Evolutionary conservation across 2,888 invertebrate species (phyloP), one percentile per base, ranked within the genome.

Genomic region (Epinotia brunnichana): DNA sequence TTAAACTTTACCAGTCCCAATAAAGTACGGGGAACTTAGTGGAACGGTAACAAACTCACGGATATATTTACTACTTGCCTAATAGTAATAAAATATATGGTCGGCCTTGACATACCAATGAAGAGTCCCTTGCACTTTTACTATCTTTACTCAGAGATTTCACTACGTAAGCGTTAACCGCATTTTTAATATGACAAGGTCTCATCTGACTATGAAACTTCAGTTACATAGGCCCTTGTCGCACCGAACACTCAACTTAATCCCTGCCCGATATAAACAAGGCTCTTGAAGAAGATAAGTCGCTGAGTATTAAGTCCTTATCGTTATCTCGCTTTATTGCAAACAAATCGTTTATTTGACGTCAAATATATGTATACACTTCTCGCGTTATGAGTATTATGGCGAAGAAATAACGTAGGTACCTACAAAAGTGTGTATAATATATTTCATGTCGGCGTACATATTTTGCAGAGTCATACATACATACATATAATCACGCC

Each of bases 261-360:
- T 72, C 72, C 67, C 21, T 3, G 29, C 3, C 54, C 44, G 24
- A 62, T 67, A 67, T 62, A 67, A 72, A 72, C 72, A 72, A 68
- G 41, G 13, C 67, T 68, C 39, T 69, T 56, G 44, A 67, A 21
- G 54, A 15, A 56, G 67, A 72, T 72, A 72, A 68, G 61, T 51
- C 9, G 7, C 56, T 41, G 44, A 56, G 67, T 39, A 19, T 61
- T 69, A 60, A 59, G 59, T 39, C 15, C 60, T 60, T 69, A 44
- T 15, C 44, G 44, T 48, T 57, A 56, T 66, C 66, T 54, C 35
- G 29, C 1, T 64, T 51, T 62, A 29, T 48, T 41, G 17, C 54
- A 66, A 66, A 66, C 54, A 54, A 41, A 64, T 53, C 39, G 17
- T 4, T 17, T n/a, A 17, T 10, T 35, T 1, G 35, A 35, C 2